Evolutionary conservation across 2,797 vertebrate genomes (phyloP).

Genomic region (Rhinella marina): DNA sequence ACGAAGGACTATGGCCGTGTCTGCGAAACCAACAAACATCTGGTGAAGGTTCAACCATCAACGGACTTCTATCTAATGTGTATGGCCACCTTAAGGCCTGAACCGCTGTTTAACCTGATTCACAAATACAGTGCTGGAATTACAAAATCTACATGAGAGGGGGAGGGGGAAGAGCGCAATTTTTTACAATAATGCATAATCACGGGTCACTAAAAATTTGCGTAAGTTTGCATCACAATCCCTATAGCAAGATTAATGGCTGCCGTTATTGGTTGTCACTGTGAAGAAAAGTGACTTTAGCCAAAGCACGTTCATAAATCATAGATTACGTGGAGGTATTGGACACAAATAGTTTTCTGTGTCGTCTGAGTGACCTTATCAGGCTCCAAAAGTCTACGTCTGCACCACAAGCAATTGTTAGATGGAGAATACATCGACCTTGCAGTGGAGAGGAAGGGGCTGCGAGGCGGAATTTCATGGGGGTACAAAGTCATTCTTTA

Average conservation of each 20-base stretch:
- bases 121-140: neutral
- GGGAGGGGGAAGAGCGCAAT: neutral
- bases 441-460: conserved; percentile 42
- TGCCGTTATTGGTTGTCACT: neutral
- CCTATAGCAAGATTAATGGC: neutral
- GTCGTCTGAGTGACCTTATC: conserved; percentile 56
- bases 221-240: neutral
- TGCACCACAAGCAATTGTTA: conserved; percentile 52
- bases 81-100: too few species aligned
- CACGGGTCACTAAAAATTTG: neutral
- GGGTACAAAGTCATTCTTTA: conserved; percentile 56
- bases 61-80: too few species aligned
- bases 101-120: neutral
- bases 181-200: neutral
- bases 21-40: too few species aligned
- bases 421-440: conserved; percentile 48
- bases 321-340: neutral
- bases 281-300: neutral
- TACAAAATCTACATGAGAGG: neutral
- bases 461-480: conserved; percentile 40
- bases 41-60: too few species aligned
- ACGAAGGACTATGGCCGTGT: too few species aligned
- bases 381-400: conserved; percentile 42
- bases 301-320: conserved; percentile 33
- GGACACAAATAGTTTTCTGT: conserved; percentile 42